Conservation (phyloP, 1,140 invertebrate species). For the Grapholita molesta region DNA sequence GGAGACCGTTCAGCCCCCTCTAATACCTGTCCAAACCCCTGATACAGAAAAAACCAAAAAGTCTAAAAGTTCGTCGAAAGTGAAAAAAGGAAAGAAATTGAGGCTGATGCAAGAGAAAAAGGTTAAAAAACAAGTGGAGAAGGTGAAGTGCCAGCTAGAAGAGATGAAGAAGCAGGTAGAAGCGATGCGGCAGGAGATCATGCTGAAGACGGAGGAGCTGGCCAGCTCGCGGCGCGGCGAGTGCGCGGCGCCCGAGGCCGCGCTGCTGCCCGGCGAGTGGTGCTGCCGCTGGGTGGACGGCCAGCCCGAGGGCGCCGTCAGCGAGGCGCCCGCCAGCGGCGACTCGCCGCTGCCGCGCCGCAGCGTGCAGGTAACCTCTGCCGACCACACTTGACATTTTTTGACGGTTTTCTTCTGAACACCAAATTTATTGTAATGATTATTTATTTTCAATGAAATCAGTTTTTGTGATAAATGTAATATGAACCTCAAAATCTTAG, state of each 20-base stretch:
- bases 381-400: too few relatives aligned
- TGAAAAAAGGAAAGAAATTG: conserved; percentile 59
- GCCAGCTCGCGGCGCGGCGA: conserved; percentile 19
- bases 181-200: conserved; percentile 57
- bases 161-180: conserved; percentile 58
- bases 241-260: conserved; percentile 46
- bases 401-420: too few relatives aligned
- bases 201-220: conserved; percentile 43
- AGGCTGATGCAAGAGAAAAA: conserved; percentile 60
- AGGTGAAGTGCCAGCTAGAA: conserved; percentile 54
- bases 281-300: conserved; percentile 82
- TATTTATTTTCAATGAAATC: too few relatives aligned
- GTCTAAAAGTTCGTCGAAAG: conserved; percentile 34
- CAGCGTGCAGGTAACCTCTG: conserved; percentile 50
- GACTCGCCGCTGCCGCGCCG: conserved; percentile 42
- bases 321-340: conserved; percentile 51
- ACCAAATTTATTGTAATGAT: too few relatives aligned
- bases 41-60: conserved; percentile 31
- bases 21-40: neutral
- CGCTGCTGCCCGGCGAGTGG: conserved; percentile 75
- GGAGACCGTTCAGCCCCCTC: conserved; percentile 19
- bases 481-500: too few relatives aligned
- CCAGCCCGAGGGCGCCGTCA: conserved; percentile 78
- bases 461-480: too few relatives aligned
- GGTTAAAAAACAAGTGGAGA: conserved; percentile 59